Conservation (phyloP, 1,140 invertebrate species). For the Drosophila pseudoobscura region DNA sequence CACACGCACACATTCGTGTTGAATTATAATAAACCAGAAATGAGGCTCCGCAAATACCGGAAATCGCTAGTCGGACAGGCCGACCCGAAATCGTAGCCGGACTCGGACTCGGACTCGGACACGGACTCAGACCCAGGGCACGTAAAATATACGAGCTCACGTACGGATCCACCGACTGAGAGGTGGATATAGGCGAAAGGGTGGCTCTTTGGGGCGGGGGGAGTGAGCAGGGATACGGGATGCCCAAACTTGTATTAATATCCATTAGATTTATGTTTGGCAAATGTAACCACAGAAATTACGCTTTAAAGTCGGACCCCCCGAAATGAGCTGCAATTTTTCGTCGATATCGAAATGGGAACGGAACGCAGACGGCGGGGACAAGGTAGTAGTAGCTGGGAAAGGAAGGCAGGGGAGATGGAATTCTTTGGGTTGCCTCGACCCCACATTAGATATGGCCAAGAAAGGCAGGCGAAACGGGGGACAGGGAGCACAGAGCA, state of each 20-base stretch:
- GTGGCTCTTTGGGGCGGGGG: too few species aligned
- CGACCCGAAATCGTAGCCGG: constrained; percentile 22
- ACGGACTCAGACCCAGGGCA: constrained; percentile 24
- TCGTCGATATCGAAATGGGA: constrained; percentile 71
- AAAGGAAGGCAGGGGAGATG: too few species aligned
- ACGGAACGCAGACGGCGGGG: not conserved
- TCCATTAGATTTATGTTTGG: constrained; percentile 80
- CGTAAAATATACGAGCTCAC: constrained; percentile 74
- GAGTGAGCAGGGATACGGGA: too few species aligned
- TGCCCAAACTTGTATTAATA: constrained; percentile 75
- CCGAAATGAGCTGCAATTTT: constrained; percentile 65
- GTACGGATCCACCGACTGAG: constrained; percentile 35
- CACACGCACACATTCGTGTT: constrained; percentile 63
- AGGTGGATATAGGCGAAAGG: constrained; percentile 19
- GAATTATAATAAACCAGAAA: constrained; percentile 80
- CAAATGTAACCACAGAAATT: constrained; percentile 81
- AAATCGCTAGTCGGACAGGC: constrained; percentile 69
- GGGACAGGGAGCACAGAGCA: too few species aligned
- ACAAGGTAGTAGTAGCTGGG: not conserved
- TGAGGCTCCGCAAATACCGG: constrained; percentile 73
- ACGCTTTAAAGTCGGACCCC: constrained; percentile 67
- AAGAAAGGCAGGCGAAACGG: too few species aligned
- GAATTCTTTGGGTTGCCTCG: not conserved
- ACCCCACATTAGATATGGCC: constrained; percentile 65
- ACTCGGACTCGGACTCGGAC: constrained; percentile 14